phyloP scores from a whole-genome alignment of 2,888 invertebrate species.

The Phaonia tiefii region DNA sequence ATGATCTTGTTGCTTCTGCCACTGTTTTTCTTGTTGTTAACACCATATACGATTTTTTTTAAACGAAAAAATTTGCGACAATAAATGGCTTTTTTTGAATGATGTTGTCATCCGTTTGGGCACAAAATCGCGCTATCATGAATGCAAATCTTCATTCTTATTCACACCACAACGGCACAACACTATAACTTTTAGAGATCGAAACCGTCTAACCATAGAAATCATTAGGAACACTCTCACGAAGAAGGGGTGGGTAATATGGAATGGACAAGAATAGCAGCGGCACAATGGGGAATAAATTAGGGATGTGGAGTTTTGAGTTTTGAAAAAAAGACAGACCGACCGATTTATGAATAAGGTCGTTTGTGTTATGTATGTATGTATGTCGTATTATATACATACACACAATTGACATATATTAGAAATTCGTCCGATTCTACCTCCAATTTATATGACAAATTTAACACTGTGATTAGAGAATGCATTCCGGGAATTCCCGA shows the following conservation, averaged over 20 bases:
- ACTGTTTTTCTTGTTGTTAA: slow-evolving; percentile 23
- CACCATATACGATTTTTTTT: slow-evolving; percentile 52
- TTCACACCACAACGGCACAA: slow-evolving; percentile 60
- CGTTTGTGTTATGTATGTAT: no score
- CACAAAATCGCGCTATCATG: slow-evolving; percentile 56
- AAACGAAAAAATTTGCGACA: background rate
- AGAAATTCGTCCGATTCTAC: no score
- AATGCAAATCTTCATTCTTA: slow-evolving; percentile 66
- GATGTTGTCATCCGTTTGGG: slow-evolving; percentile 66
- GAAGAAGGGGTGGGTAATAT: background rate
- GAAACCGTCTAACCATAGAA: slow-evolving; percentile 34
- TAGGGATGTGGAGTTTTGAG: no score
- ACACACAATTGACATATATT: no score
- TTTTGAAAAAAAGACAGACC: no score
- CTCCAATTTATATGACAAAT: no score
- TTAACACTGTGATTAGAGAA: no score
- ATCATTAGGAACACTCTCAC: slow-evolving; percentile 39
- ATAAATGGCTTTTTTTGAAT: slow-evolving; percentile 54
- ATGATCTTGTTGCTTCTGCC: slow-evolving; percentile 1
- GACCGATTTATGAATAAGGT: no score
- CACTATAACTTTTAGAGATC: slow-evolving; percentile 30
- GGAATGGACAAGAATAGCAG: slow-evolving; percentile 46
- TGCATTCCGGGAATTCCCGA: no score
- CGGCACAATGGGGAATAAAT: no score
- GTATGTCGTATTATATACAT: no score